Evolutionary conservation across 2,797 vertebrate species (phyloP).

Genomic region (Chelidonichthys spinosus): DNA sequence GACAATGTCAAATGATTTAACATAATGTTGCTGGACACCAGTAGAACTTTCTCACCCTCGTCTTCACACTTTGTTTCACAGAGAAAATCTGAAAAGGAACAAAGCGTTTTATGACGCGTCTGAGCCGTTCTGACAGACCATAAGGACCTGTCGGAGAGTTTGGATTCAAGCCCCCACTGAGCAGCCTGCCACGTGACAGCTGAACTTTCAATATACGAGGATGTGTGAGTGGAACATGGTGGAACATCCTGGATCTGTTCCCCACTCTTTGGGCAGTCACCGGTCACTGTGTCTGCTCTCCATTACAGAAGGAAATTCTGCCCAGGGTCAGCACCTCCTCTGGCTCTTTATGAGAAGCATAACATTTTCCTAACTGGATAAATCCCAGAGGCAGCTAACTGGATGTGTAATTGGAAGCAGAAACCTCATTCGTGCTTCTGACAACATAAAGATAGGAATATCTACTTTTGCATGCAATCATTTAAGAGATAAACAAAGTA

Average conservation of each 20-base stretch:
- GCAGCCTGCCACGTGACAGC: constrained; percentile 17
- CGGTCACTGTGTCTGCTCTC: constrained; percentile 51
- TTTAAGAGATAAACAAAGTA: neutral
- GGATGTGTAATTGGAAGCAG: constrained; percentile 65
- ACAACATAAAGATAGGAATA: constrained; percentile 37
- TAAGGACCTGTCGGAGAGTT: constrained; percentile 31
- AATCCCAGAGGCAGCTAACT: constrained; percentile 14
- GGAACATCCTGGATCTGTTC: constrained; percentile 28
- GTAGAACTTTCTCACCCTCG: neutral
- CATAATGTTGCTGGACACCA: neutral
- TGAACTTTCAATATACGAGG: constrained; percentile 17
- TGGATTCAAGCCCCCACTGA: constrained; percentile 26
- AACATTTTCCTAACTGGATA: constrained; percentile 71
- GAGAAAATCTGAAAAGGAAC: constrained; percentile 2
- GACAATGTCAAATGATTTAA: neutral
- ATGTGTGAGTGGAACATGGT: constrained; percentile 32
- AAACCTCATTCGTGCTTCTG: constrained; percentile 40
- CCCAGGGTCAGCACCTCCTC: constrained; percentile 55
- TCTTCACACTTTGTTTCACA: constrained; percentile 34
- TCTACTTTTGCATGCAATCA: constrained; percentile 35
- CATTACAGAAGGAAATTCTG: constrained; percentile 55
- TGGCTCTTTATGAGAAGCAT: constrained; percentile 58
- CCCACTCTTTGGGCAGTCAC: constrained; percentile 17
- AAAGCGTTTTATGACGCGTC: constrained; percentile 5
- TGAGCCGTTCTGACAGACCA: constrained; percentile 28